Conservation (phyloP, 92 coral and sea anemone genomes). For the Diadumene lineata region DNA sequence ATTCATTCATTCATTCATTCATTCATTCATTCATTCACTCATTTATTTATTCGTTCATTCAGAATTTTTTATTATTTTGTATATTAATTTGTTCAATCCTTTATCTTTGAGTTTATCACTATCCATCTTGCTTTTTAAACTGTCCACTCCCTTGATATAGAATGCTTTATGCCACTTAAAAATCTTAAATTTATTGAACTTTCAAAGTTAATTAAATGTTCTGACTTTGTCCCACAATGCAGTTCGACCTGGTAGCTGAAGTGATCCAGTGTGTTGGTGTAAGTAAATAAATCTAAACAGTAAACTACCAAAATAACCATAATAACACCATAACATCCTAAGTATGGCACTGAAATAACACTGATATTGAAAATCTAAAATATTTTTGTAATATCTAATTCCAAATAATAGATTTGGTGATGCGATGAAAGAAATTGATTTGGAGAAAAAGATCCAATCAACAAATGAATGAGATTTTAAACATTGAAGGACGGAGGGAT, state of each 20-base stretch:
- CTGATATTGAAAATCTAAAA: too few species aligned
- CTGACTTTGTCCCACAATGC: conserved; percentile 16
- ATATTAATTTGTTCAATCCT: too few species aligned
- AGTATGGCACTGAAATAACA: not conserved
- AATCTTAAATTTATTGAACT: not conserved
- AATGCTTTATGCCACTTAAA: not conserved
- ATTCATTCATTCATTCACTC: not conserved
- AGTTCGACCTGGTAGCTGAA: conserved; percentile 83
- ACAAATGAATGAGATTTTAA: too few species aligned
- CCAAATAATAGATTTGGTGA: too few species aligned
- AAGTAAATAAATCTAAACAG: conserved; percentile 44
- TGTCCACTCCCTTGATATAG: not conserved
- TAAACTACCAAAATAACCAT: conserved; percentile 7
- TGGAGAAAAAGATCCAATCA: too few species aligned
- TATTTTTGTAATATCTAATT: too few species aligned
- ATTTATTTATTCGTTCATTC: too few species aligned
- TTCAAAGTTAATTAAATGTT: not conserved
- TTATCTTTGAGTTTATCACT: not conserved
- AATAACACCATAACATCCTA: not conserved
- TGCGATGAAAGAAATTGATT: too few species aligned
- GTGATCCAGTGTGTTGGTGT: conserved; percentile 69
- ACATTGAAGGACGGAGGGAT: too few species aligned
- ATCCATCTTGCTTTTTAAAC: not conserved
- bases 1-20: conserved; percentile 1
- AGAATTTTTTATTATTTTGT: too few species aligned